Evolutionary conservation across 92 coral and sea anemone species (phyloP).

Genomic region (Porites lobata): DNA sequence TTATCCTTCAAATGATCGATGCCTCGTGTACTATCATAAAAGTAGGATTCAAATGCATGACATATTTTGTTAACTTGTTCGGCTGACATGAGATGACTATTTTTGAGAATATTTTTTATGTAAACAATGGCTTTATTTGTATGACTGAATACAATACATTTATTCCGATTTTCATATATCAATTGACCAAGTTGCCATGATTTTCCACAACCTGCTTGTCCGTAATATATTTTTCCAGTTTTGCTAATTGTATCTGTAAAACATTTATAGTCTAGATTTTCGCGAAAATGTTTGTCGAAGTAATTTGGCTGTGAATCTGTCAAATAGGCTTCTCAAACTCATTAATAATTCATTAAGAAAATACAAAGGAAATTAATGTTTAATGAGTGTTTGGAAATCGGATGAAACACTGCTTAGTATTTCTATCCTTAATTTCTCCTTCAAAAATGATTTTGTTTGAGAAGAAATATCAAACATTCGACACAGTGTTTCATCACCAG

Average conservation of each 20-base stretch:
- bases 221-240: not conserved
- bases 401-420: too few relatives aligned
- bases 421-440: too few relatives aligned
- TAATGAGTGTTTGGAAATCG: too few relatives aligned
- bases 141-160: not conserved
- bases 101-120: not conserved
- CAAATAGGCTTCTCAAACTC: slow-evolving; percentile 18
- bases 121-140: slow-evolving; percentile 52
- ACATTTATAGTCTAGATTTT: slow-evolving; percentile 25
- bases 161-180: not conserved
- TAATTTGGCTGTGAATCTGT: not conserved
- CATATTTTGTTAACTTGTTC: not conserved
- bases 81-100: not conserved
- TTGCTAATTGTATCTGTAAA: slow-evolving; percentile 8
- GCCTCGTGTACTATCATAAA: not conserved
- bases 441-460: too few relatives aligned
- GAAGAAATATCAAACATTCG: too few relatives aligned
- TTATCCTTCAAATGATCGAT: slow-evolving; percentile 29
- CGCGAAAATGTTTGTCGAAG: slow-evolving; percentile 59
- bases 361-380: too few relatives aligned
- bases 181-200: not conserved
- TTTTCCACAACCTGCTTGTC: slow-evolving; percentile 41
- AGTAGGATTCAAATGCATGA: too few relatives aligned
- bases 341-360: too few relatives aligned
- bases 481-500: too few relatives aligned